A percentile compares a stretch with the other conserved stretches of the same genome.
phyloP scores from a whole-genome alignment of 2,113 vertebrate species.

The Campylorhamphus procurvoides region DNA sequence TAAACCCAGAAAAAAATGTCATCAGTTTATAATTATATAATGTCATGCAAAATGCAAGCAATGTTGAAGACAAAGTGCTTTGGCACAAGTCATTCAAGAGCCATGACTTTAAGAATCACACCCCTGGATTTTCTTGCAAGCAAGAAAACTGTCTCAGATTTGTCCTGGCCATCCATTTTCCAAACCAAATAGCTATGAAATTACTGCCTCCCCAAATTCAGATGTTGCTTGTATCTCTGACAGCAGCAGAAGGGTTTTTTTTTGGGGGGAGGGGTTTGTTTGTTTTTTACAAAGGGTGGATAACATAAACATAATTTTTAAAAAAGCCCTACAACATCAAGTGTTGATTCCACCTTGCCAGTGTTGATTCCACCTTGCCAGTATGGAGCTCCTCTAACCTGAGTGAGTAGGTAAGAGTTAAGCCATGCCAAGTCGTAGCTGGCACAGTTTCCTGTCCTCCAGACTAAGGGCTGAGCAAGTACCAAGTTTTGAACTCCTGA shows the following conservation, averaged over 20 bases:
- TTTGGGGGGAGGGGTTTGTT: too few species aligned
- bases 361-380: neutral
- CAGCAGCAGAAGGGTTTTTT: neutral
- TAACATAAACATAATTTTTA: neutral
- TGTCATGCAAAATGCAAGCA: neutral
- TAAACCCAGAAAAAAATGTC: neutral
- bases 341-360: neutral
- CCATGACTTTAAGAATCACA: neutral
- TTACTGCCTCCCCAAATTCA: neutral
- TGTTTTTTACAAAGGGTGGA: neutral
- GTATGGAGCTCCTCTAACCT: neutral
- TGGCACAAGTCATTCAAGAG: fast-evolving
- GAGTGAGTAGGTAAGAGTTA: neutral
- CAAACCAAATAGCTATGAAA: neutral
- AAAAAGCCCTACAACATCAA: neutral
- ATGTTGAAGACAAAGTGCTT: neutral
- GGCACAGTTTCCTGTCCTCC: neutral
- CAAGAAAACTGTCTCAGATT: neutral
- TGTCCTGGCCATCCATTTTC: neutral
- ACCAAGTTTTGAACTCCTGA: neutral
- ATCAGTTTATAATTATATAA: neutral
- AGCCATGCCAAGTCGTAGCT: neutral
- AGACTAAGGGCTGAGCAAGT: neutral
- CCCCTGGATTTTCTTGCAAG: neutral
- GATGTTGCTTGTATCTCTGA: neutral